Evolutionary conservation across 2,113 vertebrate species (phyloP), one percentile per base, ranked within the genome.

Genomic region (Aphyosemion australe): DNA sequence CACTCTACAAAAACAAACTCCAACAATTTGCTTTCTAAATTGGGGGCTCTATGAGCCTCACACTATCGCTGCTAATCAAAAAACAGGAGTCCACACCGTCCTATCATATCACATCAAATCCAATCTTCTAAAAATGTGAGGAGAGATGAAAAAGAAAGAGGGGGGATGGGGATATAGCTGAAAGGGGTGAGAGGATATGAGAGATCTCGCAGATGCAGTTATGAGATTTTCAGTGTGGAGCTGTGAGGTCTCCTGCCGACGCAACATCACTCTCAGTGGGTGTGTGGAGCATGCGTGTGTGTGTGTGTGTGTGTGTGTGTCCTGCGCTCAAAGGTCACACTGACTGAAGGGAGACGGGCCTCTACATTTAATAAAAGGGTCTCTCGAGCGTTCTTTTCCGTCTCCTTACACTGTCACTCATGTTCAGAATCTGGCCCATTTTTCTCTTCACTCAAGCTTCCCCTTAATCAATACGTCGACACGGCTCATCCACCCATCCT

Each of bases 291-390:
- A 67, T 48, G 72, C 61, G 61, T 15, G 65, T 49, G 46, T 19
- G 46, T 45, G 61, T 76, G 46, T 20, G 46, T 45, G 61, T 76
- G n/a, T 2, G 37, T 50, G 69, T 68, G 74, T 65, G 67, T 65
- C 69, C 68, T 54, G 48, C 20, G 15, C 53, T 58, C 18, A 32
- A 42, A 76, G 82, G 86, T 88, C 79, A 76, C 77, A 46, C 1
- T 61, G 73, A 66, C 52, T 39, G 59, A 77, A 74, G 57, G 71
- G 61, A 74, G 80, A 78, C 41, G 55, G 26, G 53, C 34, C 59
- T 76, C 59, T 80, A 75, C 66, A 79, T 86, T 88, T 84, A 82
- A 86, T 80, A 86, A 83, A 78, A 48, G 50, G 69, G n/a, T 67
- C 61, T 84, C 52, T 55, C 60, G 67, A 69, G 77, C 69, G 47